Evolutionary conservation across 2,888 invertebrate species (phyloP).

Genomic region (Quadroppia sp.): DNA sequence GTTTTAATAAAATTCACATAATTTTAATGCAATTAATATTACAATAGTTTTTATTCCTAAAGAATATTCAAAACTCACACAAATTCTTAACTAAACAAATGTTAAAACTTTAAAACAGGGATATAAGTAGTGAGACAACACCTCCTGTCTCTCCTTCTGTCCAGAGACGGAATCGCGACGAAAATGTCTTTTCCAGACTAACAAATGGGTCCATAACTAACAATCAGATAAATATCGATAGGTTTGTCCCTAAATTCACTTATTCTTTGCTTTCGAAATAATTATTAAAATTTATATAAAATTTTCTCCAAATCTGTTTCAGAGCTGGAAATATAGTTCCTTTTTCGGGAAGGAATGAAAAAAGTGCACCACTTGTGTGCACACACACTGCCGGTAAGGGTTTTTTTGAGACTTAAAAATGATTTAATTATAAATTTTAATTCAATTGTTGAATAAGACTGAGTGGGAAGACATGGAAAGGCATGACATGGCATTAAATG

Average conservation of each 20-base stretch:
- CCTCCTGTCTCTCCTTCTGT: slow-evolving; percentile 62
- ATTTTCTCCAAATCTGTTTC: not conserved
- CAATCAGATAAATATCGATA: slow-evolving; percentile 50
- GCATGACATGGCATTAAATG: not conserved
- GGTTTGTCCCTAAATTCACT: slow-evolving; percentile 40
- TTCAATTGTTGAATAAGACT: not conserved
- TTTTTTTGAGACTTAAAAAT: not conserved
- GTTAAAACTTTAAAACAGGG: slow-evolving; percentile 15
- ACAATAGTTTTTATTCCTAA: too few relatives aligned
- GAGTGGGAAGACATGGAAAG: not conserved
- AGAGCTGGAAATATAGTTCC: slow-evolving; percentile 48
- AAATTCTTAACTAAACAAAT: slow-evolving; percentile 43
- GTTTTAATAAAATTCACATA: too few relatives aligned
- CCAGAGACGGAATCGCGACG: slow-evolving; percentile 54
- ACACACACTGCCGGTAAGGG: slow-evolving; percentile 65
- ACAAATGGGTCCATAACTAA: slow-evolving; percentile 60
- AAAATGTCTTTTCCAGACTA: slow-evolving; percentile 72
- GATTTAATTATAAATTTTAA: not conserved
- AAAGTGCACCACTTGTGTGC: slow-evolving; percentile 62
- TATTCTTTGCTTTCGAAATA: not conserved
- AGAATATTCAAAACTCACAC: not conserved
- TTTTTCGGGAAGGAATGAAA: slow-evolving; percentile 45
- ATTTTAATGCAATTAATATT: too few relatives aligned
- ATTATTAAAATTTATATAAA: not conserved
- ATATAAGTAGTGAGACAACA: slow-evolving; percentile 49